These are phyloP conservation scores for Catotricha subobsoleta DNA, from an alignment of 2,888 invertebrate genomes.

Conservation along the genomic window DNA sequence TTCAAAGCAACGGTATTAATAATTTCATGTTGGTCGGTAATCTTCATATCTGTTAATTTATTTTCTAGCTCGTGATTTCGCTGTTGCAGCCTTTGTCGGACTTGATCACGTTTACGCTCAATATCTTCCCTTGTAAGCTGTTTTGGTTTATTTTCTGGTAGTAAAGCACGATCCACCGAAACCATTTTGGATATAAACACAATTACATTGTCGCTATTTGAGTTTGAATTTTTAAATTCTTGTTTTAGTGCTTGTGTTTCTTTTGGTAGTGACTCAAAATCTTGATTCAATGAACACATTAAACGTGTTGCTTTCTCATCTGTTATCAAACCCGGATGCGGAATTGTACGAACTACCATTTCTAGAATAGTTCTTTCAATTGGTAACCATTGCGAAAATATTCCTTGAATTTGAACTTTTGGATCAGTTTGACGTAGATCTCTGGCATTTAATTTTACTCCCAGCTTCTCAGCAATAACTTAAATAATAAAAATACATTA, in stretches of 20 bases:
- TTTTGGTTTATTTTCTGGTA: conserved; percentile 67
- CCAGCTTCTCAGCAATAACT: conserved; percentile 61
- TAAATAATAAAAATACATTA: too few relatives aligned
- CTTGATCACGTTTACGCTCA: conserved; percentile 44
- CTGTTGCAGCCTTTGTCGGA: conserved; percentile 34
- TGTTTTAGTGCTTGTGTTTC: conserved; percentile 53
- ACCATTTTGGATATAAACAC: conserved; percentile 51
- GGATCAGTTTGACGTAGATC: conserved; percentile 66
- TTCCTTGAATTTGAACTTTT: conserved; percentile 57
- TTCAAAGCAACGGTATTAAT: too few relatives aligned
- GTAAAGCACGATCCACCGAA: conserved; percentile 49
- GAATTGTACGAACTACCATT: conserved; percentile 65
- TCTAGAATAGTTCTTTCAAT: conserved; percentile 63
- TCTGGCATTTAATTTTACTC: conserved; percentile 52
- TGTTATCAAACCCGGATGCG: conserved; percentile 57
- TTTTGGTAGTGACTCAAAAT: conserved; percentile 45
- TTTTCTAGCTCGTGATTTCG: conserved; percentile 13
- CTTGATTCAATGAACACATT: conserved; percentile 51
- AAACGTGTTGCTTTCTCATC: conserved; percentile 66
- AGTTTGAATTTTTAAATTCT: conserved; percentile 50
- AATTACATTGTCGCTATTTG: conserved; percentile 42
- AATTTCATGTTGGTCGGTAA: too few relatives aligned
- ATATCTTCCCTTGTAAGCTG: conserved; percentile 60
- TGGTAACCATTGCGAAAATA: conserved; percentile 81
- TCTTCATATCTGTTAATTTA: conserved; percentile 1